These are phyloP conservation scores for Drosophila mimetica DNA, from an alignment of 2,888 invertebrate species.

Conservation along the genomic window DNA sequence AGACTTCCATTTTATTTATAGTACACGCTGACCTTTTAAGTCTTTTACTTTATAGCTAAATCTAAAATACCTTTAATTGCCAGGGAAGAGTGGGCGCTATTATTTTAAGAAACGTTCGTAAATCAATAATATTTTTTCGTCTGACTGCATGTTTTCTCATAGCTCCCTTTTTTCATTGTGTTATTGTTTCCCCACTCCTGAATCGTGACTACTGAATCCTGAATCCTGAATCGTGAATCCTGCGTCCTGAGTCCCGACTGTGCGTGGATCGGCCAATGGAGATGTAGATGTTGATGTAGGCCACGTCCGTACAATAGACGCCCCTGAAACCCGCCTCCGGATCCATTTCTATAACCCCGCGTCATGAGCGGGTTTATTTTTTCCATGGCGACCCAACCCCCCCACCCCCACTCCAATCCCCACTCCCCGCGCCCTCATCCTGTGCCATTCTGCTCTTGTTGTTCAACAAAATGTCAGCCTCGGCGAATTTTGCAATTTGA, in stretches of 20 bases:
- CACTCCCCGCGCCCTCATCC: background rate
- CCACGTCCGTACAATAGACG: constrained; percentile 32
- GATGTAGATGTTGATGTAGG: constrained; percentile 43
- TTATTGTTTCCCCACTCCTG: background rate
- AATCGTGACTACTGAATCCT: background rate
- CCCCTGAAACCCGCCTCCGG: background rate
- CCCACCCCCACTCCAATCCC: background rate
- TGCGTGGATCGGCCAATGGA: constrained; percentile 40
- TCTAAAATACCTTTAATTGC: background rate
- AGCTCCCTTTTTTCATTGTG: background rate
- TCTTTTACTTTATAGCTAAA: background rate
- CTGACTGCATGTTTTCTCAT: background rate
- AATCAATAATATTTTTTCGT: background rate
- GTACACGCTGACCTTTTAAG: background rate
- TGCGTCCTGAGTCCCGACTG: background rate
- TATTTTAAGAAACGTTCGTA: background rate
- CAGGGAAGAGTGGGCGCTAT: no score
- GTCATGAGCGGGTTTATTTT: constrained; percentile 8
- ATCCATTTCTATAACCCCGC: constrained; percentile 32
- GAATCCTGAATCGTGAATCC: background rate
- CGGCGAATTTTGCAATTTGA: constrained; percentile 78
- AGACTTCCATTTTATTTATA: background rate
- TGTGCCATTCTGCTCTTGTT: constrained; percentile 25
- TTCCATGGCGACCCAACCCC: constrained; percentile 7
- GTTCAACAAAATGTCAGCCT: constrained; percentile 76